Evolutionary conservation across 2,888 invertebrate genomes (phyloP), one percentile per base, ranked within the genome.

Genomic region (Alitta virens): DNA sequence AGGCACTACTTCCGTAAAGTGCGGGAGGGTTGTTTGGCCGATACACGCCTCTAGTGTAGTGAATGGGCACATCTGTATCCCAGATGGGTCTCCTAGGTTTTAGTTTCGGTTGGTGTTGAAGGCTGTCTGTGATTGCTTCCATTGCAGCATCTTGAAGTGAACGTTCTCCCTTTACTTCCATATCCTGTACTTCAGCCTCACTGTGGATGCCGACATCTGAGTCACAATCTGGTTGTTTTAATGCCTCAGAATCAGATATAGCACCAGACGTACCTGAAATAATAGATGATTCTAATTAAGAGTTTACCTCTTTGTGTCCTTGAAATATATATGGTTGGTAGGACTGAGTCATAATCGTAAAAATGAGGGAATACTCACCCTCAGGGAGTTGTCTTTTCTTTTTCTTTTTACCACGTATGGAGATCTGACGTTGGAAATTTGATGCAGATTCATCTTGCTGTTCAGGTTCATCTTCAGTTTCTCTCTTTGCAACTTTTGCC

Each of bases 61-160:
- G 60, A 24, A 69, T 61, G 2, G 56, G 42, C 16, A 42, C 62
- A 43, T 67, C 66, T 16, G 46, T n/a, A n/a, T 60, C 54, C 54
- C 53, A 53, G 23, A 56, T 27, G 16, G 58, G 63, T 23, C 53
- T 58, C 18, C 49, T 42, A 1, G 60, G 56, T 24, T 43, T 51
- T 14, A 26, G 21, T 18, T 56, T 56, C 1, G 66, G 63, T 43
- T 62, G 62, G 40, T 63, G 25, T 1, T 60, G 12, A n/a, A 65
- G 55, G n/a, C 59, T 53, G 25, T 56, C 53, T 24, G 51, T 55
- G 16, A 70, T 54, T 24, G 62, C 56, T 24, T 68, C 57, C 18
- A 68, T 42, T 12, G 70, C 70, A 9, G 65, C 68, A 40, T 70
- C 63, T 21, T 65, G 60, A 24, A 66, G 50, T 9, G 66, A 50